Evolutionary conservation across 1,140 invertebrate genomes (phyloP).

Genomic region (Platyscapa corneri): DNA sequence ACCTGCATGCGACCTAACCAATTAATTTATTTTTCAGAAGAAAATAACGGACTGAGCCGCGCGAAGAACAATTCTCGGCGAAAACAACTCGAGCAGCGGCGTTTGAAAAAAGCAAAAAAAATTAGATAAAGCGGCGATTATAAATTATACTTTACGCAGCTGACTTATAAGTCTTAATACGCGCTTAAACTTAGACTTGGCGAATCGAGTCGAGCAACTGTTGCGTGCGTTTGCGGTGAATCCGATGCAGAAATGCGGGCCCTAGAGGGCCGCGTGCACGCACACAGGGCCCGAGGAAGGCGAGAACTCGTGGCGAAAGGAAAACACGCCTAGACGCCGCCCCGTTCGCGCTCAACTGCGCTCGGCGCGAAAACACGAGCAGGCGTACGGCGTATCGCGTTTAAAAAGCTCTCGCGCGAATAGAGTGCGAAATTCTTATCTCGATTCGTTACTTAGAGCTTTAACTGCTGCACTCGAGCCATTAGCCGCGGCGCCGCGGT

Average conservation of each 20-base stretch:
- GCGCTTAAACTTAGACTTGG: not conserved
- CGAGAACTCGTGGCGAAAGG: not conserved
- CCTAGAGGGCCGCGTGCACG: not conserved
- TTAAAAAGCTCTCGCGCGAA: not conserved
- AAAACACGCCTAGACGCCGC: no score
- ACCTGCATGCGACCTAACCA: not conserved
- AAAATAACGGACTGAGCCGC: no score
- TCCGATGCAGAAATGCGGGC: not conserved
- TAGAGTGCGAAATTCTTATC: slow-evolving; percentile 60
- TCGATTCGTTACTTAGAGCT: slow-evolving; percentile 63
- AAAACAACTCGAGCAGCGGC: not conserved
- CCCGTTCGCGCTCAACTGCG: no score
- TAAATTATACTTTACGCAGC: slow-evolving; percentile 28
- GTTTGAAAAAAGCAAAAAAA: not conserved
- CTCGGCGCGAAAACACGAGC: no score
- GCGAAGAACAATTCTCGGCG: not conserved
- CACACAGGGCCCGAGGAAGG: not conserved
- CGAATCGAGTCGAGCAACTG: not conserved
- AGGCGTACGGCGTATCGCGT: no score
- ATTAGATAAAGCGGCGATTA: not conserved
- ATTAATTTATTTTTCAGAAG: no score
- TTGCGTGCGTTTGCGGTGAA: not conserved
- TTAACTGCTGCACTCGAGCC: slow-evolving; percentile 8
- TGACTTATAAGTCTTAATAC: slow-evolving; percentile 1
- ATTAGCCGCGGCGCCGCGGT: slow-evolving; percentile 21